Base-by-base conservation (phyloP, 2,113 vertebrate genomes). In the Mormyrus iriodes region DNA sequence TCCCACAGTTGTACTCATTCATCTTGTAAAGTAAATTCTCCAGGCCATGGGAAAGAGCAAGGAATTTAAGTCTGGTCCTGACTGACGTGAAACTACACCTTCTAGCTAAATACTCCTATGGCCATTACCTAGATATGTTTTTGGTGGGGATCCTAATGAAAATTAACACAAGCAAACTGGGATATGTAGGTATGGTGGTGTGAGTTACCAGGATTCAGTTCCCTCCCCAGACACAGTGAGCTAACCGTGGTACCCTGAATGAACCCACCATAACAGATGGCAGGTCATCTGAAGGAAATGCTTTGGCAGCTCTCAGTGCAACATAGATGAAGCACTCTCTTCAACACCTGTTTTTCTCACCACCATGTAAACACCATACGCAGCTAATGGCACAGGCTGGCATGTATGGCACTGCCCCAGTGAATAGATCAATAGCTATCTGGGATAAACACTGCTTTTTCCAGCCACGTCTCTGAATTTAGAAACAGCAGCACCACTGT, bases 401-500 rank as follows among this genome's bases (percentile, higher is more conserved):
- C n/a, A 27, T 8, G 35, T 2, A 55, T 39, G n/a, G 55, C 35
- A 12, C 21, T 53, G 17, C 13, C 35, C 55, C 31, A 44, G 3
- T 61, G 39, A 87, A 87, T 10, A 87, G 10, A 55, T 51, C 8
- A 87, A 87, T 3, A 27, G 7, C 42, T 44, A 87, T 61, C 21
- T 65, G 52, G 53, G 53, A 61, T 21, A 44, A 58, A 21, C 13
- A 3, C 52, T 42, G 24, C 13, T 27, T 65, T 87, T 44, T 61
- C 86, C 86, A 87, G 85, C 15, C 44, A 51, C 4, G n/a, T 53
- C 46, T 86, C 85, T 86, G 85, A 44, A 87, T 58, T 61, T 65
- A 87, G 55, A n/a, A 87, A 61, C 53, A 87, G 86, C 55, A 61
- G 86, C 86, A 65, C 31, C 8, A 87, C 31, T 42, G 53, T 61